These are phyloP conservation scores for Accipiter virgatus DNA, from an alignment of 2,113 vertebrate genomes.

Conservation along the genomic window DNA sequence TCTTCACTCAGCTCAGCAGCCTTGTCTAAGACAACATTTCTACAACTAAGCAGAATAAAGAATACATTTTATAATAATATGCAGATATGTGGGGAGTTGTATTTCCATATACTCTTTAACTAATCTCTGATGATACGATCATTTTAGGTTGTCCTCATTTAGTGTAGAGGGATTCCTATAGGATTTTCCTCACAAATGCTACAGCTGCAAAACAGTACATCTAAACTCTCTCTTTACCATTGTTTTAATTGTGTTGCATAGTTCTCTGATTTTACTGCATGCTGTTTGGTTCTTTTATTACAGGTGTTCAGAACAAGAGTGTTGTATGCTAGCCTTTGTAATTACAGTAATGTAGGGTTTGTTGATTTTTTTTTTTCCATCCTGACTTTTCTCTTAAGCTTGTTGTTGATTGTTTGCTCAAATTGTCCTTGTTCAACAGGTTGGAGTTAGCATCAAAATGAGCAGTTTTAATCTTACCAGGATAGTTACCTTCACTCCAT, in stretches of 20 bases:
- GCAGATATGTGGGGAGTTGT: not conserved
- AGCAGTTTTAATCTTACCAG: slow-evolving; percentile 94
- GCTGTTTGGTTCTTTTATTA: not conserved
- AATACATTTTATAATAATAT: not conserved
- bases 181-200: not conserved
- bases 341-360: not conserved
- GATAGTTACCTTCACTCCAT: slow-evolving; percentile 92
- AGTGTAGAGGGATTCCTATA: not conserved
- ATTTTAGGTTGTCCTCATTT: not conserved
- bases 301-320: not conserved
- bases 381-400: not conserved
- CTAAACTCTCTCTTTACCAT: not conserved
- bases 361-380: not conserved
- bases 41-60: not conserved
- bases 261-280: not conserved
- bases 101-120: not conserved
- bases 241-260: not conserved
- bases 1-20: not conserved
- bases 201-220: not conserved
- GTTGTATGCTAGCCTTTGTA: not conserved
- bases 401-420: not conserved
- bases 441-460: slow-evolving; percentile 94
- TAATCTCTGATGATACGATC: not conserved
- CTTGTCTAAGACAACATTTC: not conserved
- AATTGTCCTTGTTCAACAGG: slow-evolving; percentile 68